Evolutionary conservation across 1,140 invertebrate genomes (phyloP), one percentile per base, ranked within the genome.

Genomic region (Bombus huntii): DNA sequence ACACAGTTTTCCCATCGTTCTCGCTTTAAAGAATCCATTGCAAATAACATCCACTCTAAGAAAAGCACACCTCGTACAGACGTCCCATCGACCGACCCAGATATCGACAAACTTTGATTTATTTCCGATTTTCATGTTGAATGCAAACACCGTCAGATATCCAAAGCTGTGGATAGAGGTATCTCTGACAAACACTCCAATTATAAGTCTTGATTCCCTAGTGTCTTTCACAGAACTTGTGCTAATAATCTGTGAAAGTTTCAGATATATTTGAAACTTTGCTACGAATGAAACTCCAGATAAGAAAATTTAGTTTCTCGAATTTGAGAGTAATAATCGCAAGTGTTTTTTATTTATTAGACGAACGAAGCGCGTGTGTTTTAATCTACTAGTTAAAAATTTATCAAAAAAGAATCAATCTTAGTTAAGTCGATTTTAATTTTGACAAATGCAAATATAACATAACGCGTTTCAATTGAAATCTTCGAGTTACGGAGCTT

Each of bases 41-140:
- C 28, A 47, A 74, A 74, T 47, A 42, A 31, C 18, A 53, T 34
- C 31, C 9, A 34, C 31, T 74, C 18, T 25, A 28, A 28, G 22
- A 12, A 39, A 71, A 44, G 44, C n/a, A 74, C n/a, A 34, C 31
- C 18, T 25, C n/a, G 18, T 25, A 47, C 22, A 18, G 42, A 10
- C 15, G 73, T 74, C 13, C 5, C 2, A 74, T 34, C 73, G 73
- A 53, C 34, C 73, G 44, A 25, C 73, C 28, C 44, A 74, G 44
- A 47, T 34, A 74, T 47, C 39, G 73, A 74, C n/a, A 6, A 74
- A 53, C 42, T 74, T 53, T 47, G 73, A 74, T 74, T 74, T 47
- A 74, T 74, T 68, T 47, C 42, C 22, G n/a, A 74, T 47, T 47
- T 53, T 34, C 44, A 42, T 53, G 22, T 10, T 22, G 44, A 47